A percentile compares a stretch with the other conserved stretches of the same genome.
These are phyloP conservation scores for Troilus luridus DNA, from an alignment of 2,888 invertebrate genomes.

Conservation along the genomic window DNA sequence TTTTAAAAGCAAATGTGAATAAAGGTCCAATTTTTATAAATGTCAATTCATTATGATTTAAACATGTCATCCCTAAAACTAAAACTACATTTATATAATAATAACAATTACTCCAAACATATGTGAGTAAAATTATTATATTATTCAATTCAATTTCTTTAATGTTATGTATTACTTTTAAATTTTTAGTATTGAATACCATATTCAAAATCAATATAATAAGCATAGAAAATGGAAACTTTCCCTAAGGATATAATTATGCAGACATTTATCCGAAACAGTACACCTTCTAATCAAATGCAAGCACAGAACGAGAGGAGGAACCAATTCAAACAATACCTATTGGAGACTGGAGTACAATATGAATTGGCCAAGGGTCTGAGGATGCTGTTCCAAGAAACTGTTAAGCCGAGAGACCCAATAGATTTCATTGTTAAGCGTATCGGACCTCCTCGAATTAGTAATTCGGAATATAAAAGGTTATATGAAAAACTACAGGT, in stretches of 20 bases:
- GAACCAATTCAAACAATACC: background rate
- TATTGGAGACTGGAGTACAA: background rate
- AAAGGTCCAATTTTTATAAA: no score
- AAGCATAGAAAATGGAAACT: background rate
- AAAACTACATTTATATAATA: no score
- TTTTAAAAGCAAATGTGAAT: no score
- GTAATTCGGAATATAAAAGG: background rate
- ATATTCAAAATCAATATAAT: background rate
- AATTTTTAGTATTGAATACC: background rate
- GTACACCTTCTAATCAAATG: background rate
- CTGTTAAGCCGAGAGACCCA: background rate
- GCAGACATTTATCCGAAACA: background rate
- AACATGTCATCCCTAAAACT: no score
- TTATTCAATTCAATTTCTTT: background rate
- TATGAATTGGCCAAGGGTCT: background rate
- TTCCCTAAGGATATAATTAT: background rate
- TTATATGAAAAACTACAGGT: background rate
- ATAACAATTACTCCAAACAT: background rate
- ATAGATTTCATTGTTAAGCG: background rate
- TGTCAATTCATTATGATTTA: no score
- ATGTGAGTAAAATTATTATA: background rate
- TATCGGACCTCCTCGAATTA: background rate
- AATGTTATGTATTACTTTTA: background rate
- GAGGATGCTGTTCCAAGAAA: background rate
- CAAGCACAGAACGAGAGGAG: background rate